Base-by-base conservation (phyloP, 2,888 invertebrate genomes). In the Diploptera punctata region DNA sequence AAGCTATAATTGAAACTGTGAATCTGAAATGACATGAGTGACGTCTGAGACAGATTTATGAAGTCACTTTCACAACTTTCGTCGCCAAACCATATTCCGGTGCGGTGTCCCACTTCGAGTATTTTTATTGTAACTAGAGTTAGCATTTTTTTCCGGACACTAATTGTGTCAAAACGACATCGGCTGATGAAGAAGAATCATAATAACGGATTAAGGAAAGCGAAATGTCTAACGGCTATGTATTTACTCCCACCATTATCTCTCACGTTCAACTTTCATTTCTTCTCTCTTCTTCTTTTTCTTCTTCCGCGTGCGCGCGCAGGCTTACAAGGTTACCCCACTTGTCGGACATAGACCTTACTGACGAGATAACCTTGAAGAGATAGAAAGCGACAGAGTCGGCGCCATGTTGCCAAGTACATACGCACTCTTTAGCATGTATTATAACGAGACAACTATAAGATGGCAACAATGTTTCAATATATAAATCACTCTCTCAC, bases 271-370 rank as follows among this genome's bases (percentile, higher is more conserved):
- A 29, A 57, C 57, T 57, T 57, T 57, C 57, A 57, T 57, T 57
- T 57, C 57, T 54, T 1, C 57, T 57, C 57, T 29, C 57, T 57
- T 47, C 57, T 2, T 57, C 65, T 65, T 65, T 44, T 44, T 43
- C 57, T n/a, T 49, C 52, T 24, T 21, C 38, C 65, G 24, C 31
- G n/a, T 24, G 18, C 31, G 52, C 44, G 44, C 73, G 43, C 73
- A 24, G 44, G 33, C 16, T 49, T n/a, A 54, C 72, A 73, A 72
- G 71, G 71, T 72, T 72, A 73, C 61, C 72, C 57, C 71, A 60
- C 70, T 69, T 71, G 72, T 65, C 69, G 73, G 71, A 33, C 73
- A 60, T 70, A 71, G 72, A 71, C 72, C 73, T 72, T 61, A 69
- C 52, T 60, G 67, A 19, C 60, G 52, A 60, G 67, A 70, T 74